These are phyloP conservation scores for Melanostigma gelatinosum DNA, from an alignment of 2,113 vertebrate genomes.

Conservation along the genomic window DNA sequence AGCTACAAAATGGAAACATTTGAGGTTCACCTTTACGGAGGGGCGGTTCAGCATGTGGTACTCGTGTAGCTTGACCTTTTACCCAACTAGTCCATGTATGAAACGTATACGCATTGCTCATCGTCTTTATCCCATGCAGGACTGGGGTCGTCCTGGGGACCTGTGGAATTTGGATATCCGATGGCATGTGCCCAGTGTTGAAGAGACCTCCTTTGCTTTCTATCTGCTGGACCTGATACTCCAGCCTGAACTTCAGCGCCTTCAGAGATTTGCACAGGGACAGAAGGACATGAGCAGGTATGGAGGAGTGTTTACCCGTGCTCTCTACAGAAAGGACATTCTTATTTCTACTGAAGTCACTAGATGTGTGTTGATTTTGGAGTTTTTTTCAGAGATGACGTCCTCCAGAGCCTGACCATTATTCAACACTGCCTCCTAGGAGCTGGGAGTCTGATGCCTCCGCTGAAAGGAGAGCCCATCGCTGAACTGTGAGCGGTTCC, in stretches of 20 bases:
- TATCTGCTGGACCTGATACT: slow-evolving; percentile 93
- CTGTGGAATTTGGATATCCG: slow-evolving; percentile 93
- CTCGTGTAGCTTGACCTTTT: not conserved
- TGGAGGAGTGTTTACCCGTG: not conserved
- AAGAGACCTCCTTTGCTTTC: slow-evolving; percentile 90
- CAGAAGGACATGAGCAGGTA: slow-evolving; percentile 93
- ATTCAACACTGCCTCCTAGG: slow-evolving; percentile 96
- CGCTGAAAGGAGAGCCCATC: slow-evolving; percentile 91
- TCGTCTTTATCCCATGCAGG: slow-evolving; percentile 78
- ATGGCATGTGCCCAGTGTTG: slow-evolving; percentile 93
- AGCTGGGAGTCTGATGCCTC: slow-evolving; percentile 92
- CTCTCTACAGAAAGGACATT: not conserved
- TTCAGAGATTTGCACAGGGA: slow-evolving; percentile 88
- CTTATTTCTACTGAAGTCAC: not conserved
- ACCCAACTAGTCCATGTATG: not conserved
- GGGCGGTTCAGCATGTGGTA: not conserved
- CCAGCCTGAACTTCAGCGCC: slow-evolving; percentile 91
- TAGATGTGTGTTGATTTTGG: not conserved
- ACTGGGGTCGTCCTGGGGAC: slow-evolving; percentile 98
- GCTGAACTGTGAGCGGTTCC: slow-evolving; percentile 88
- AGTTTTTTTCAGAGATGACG: slow-evolving; percentile 89
- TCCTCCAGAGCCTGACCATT: slow-evolving; percentile 94
- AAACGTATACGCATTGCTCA: not conserved
- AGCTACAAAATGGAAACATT: too few species aligned
- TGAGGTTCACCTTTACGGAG: too few species aligned